A percentile compares a stretch with the other conserved stretches of the same genome.
Evolutionary conservation across 2,797 vertebrate species (phyloP).

Genomic region (Dallia pectoralis): DNA sequence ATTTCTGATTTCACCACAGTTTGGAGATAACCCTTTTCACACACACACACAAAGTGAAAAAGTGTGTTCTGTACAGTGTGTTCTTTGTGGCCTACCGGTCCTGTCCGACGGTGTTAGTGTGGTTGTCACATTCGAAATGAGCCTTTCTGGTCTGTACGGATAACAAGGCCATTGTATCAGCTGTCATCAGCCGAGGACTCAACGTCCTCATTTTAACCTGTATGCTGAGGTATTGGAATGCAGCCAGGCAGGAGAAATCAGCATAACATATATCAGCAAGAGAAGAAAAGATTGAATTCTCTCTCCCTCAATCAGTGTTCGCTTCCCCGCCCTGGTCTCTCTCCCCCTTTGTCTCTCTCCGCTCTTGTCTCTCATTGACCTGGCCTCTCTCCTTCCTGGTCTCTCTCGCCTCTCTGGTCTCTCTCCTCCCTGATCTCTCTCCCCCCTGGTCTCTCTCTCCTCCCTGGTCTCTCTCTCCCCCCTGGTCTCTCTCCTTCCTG

Average conservation of each 20-base stretch:
- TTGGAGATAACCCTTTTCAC: neutral
- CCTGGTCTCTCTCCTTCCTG: too few species aligned
- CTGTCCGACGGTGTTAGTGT: slow-evolving; percentile 62
- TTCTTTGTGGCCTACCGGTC: slow-evolving; percentile 59
- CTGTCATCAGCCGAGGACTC: slow-evolving; percentile 47
- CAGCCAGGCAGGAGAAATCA: slow-evolving; percentile 30
- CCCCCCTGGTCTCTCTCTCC: neutral
- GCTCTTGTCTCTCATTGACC: neutral
- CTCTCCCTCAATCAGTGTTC: neutral
- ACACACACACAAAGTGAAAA: slow-evolving; percentile 23
- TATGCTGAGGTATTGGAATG: slow-evolving; percentile 35
- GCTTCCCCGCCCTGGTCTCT: neutral
- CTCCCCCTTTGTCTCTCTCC: neutral
- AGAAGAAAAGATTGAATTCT: neutral
- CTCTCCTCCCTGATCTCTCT: neutral
- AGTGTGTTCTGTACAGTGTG: neutral
- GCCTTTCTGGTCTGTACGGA: slow-evolving; percentile 48
- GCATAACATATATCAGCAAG: slow-evolving; percentile 15
- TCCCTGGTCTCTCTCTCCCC: neutral
- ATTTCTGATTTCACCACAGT: too few species aligned
- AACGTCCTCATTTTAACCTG: slow-evolving; percentile 53
- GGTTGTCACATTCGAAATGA: slow-evolving; percentile 52
- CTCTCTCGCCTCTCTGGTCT: too few species aligned
- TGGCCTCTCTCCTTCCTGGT: too few species aligned
- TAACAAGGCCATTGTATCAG: slow-evolving; percentile 53